These are phyloP conservation scores for Todiramphus chloris DNA, from an alignment of 2,113 vertebrate species.

Conservation along the genomic window DNA sequence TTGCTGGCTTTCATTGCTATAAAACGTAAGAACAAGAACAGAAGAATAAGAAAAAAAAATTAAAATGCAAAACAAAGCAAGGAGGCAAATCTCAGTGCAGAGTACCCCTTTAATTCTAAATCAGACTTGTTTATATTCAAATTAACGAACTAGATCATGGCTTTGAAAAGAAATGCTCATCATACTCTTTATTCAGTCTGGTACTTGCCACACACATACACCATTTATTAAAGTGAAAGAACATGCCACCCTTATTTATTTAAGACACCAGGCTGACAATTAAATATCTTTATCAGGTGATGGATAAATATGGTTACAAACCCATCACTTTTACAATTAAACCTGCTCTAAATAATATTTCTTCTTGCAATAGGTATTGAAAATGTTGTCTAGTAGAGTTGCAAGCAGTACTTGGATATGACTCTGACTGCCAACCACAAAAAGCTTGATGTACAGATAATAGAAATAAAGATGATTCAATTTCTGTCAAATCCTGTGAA, in stretches of 20 bases:
- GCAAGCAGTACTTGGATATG: not conserved
- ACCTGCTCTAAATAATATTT: not conserved
- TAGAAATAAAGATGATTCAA: not conserved
- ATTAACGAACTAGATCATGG: not conserved
- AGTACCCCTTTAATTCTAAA: not conserved
- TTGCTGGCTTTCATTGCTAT: not conserved
- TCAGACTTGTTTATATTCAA: not conserved
- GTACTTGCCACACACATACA: not conserved
- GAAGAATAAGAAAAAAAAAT: not conserved
- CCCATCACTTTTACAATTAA: not conserved
- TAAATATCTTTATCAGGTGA: not conserved
- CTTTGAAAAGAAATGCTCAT: constrained; percentile 1
- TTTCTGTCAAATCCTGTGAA: constrained; percentile 15
- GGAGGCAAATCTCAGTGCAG: not conserved
- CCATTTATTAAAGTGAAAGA: not conserved
- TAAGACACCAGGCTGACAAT: not conserved
- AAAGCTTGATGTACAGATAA: not conserved
- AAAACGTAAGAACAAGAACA: not conserved
- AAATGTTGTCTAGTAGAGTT: not conserved
- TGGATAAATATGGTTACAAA: not conserved
- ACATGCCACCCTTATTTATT: not conserved
- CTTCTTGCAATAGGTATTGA: not conserved
- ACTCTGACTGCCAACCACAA: not conserved
- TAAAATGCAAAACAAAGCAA: not conserved
- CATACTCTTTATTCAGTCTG: not conserved